phyloP scores from a whole-genome alignment of 2,113 vertebrate genomes.

The Erinaceus europaeus region DNA sequence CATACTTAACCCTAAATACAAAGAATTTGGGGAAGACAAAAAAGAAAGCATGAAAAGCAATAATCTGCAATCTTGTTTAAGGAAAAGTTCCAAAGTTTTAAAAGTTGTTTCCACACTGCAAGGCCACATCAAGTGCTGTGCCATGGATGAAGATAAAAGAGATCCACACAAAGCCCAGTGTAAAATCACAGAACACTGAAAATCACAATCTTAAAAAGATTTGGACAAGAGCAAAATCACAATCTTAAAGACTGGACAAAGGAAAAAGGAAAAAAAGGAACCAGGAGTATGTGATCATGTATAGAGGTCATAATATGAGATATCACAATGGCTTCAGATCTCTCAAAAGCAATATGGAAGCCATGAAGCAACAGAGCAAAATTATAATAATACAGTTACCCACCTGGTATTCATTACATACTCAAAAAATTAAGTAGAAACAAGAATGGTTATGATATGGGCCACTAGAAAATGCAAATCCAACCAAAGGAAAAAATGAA shows the following conservation, averaged over 20 bases:
- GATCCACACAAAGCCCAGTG: background rate
- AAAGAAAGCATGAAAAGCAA: background rate
- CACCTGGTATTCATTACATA: background rate
- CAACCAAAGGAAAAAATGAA: background rate
- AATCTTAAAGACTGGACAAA: background rate
- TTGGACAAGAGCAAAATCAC: background rate
- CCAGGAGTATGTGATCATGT: no score
- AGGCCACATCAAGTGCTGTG: background rate
- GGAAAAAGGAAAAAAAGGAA: background rate
- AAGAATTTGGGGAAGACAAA: background rate
- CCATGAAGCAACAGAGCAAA: slow-evolving; percentile 22
- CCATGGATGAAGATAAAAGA: background rate
- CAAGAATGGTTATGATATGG: background rate
- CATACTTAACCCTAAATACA: background rate
- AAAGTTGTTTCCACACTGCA: slow-evolving; percentile 21
- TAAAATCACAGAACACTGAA: background rate
- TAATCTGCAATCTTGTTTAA: slow-evolving; percentile 18
- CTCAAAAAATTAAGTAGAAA: background rate
- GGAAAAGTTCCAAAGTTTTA: slow-evolving; percentile 22
- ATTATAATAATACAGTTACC: background rate
- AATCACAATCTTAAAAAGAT: background rate
- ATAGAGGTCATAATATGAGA: background rate
- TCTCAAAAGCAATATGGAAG: slow-evolving; percentile 32
- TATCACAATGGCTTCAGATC: background rate
- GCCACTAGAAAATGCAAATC: background rate